These are phyloP conservation scores for Lemur catta DNA, from an alignment of 2,797 vertebrate species.

Conservation along the genomic window DNA sequence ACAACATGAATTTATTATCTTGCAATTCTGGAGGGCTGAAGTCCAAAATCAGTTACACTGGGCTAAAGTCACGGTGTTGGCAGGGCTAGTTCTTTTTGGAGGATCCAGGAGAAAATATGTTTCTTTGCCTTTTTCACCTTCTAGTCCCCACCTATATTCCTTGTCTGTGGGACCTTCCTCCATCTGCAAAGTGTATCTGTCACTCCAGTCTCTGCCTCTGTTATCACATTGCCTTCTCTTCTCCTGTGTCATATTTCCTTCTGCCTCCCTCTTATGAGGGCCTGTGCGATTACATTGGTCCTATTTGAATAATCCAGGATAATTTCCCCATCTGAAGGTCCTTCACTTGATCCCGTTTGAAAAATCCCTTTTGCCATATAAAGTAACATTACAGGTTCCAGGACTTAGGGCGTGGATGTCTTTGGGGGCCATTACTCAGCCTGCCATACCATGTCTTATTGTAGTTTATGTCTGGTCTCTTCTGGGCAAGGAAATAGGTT, in stretches of 20 bases:
- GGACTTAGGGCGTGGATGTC: background rate
- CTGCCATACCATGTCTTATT: background rate
- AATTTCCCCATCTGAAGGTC: background rate
- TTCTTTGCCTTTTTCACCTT: background rate
- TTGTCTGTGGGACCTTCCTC: background rate
- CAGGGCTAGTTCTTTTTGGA: background rate
- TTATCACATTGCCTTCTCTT: background rate
- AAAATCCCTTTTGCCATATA: background rate
- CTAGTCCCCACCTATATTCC: accelerated
- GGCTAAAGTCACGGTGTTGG: background rate
- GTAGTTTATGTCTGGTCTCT: background rate
- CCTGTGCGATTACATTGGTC: background rate
- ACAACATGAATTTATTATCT: background rate
- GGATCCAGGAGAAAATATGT: background rate
- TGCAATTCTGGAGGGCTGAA: background rate
- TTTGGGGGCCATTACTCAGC: background rate
- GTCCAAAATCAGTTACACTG: background rate
- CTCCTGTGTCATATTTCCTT: background rate
- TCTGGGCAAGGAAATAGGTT: background rate
- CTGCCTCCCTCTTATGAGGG: background rate
- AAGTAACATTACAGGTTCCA: background rate
- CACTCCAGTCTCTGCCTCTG: background rate
- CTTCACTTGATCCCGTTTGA: background rate
- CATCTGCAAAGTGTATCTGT: accelerated
- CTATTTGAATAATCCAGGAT: background rate